phyloP scores from a whole-genome alignment of 2,113 vertebrate genomes.

The Silurus asotus region DNA sequence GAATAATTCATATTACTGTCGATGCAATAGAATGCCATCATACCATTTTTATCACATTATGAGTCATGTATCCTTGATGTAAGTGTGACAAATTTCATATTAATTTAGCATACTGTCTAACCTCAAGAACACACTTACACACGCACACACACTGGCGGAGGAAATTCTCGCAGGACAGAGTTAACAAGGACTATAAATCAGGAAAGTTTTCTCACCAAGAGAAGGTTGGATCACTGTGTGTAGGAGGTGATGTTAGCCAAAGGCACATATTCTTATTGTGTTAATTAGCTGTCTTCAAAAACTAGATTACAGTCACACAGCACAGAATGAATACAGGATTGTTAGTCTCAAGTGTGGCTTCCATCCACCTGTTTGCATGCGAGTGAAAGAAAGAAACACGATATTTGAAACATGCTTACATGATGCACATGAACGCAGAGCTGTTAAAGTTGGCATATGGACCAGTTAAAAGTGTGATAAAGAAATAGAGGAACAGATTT shows the following conservation, averaged over 20 bases:
- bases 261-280: constrained; percentile 31
- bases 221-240: constrained; percentile 39
- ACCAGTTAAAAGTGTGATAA: neutral
- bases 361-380: neutral
- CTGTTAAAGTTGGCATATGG: neutral
- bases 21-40: neutral
- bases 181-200: constrained; percentile 11
- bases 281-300: constrained; percentile 43
- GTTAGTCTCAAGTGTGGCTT: neutral
- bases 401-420: neutral
- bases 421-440: neutral
- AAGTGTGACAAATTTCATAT: neutral
- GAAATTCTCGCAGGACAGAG: neutral
- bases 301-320: constrained; percentile 9
- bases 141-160: neutral
- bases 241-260: constrained; percentile 43
- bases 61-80: neutral
- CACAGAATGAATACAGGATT: neutral
- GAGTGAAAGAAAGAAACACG: neutral
- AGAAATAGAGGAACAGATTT: neutral
- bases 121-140: neutral
- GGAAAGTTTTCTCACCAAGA: constrained; percentile 31
- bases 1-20: neutral
- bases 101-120: neutral
- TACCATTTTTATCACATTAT: neutral